Evolutionary conservation across 2,113 vertebrate genomes (phyloP).

Genomic region (Callocephalon fimbriatum): DNA sequence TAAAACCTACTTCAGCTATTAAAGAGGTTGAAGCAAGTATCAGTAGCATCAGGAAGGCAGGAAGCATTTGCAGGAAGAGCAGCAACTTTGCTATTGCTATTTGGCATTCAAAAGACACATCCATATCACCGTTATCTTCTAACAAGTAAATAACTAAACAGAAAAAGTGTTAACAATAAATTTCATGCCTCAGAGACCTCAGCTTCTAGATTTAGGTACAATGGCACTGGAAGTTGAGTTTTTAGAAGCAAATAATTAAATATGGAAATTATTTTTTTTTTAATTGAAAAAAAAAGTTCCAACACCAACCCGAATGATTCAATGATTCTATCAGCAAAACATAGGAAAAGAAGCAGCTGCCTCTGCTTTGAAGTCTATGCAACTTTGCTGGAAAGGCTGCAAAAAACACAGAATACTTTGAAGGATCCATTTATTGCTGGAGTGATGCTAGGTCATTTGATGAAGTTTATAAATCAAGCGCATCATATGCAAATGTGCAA

Average conservation of each 20-base stretch:
- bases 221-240: background rate
- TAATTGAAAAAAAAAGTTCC: background rate
- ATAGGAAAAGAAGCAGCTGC: background rate
- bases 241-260: background rate
- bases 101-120: background rate
- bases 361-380: background rate
- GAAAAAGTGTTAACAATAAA: background rate
- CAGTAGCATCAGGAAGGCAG: background rate
- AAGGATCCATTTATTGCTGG: background rate
- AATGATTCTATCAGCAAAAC: background rate
- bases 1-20: background rate
- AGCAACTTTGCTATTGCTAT: background rate
- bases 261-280: background rate
- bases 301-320: too few relatives aligned
- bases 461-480: background rate
- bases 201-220: background rate
- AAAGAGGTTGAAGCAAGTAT: background rate
- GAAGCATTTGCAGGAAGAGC: background rate
- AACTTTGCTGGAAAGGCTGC: background rate
- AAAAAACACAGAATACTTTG: background rate
- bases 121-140: background rate
- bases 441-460: background rate
- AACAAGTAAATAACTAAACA: background rate
- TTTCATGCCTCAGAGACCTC: background rate
- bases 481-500: background rate